Base-by-base conservation (phyloP, 2,888 invertebrate species). In the Diogma glabrata region DNA sequence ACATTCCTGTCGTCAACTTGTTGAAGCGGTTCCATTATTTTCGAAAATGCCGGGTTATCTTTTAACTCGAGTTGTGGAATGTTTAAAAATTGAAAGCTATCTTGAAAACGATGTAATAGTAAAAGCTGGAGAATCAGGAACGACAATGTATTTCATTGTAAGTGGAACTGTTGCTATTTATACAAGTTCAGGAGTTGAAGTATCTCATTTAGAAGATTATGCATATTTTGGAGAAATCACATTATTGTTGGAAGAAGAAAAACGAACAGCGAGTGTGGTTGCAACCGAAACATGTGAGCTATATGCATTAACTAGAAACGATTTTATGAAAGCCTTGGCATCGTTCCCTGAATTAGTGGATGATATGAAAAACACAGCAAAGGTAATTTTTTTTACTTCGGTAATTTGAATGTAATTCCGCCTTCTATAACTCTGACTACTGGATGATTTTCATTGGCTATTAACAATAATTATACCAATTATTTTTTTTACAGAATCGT, bases 131-230 rank as follows among this genome's bases (percentile, higher is more conserved):
- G 73, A 74, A 12, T 62, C 67, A n/a, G 81, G 79, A 0, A 75
- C 78, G 52, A 76, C 76, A 62, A 79, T 82, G 80, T 82, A 75
- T 62, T 81, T 82, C 58, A 68, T 82, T 22, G 73, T 74, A 1
- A 71, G 68, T 40, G 82, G 82, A 10, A 78, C 78, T 0, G 80
- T 81, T 1, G 75, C 77, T 9, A 72, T 80, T 6, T 72, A 74
- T 51, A 77, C 80, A 1, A 65, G 74, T 12, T 76, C 75, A 12
- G 80, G 46, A 16, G 24, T 24, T 14, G 81, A 81, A 71, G 76
- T 79, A 12, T 64, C 64, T 47, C 71, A 71, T 58, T 61, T 79
- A 30, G 72, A 76, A 59, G 80, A 80, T 56, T 79, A 79, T 0
- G 75, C 67, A 22, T 67, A 72, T 58, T 75, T 75, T 58, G 75